A percentile compares a stretch with the other conserved stretches of the same genome.
Conservation (phyloP, 23 tunicate genomes). For the Diplosoma virens region DNA sequence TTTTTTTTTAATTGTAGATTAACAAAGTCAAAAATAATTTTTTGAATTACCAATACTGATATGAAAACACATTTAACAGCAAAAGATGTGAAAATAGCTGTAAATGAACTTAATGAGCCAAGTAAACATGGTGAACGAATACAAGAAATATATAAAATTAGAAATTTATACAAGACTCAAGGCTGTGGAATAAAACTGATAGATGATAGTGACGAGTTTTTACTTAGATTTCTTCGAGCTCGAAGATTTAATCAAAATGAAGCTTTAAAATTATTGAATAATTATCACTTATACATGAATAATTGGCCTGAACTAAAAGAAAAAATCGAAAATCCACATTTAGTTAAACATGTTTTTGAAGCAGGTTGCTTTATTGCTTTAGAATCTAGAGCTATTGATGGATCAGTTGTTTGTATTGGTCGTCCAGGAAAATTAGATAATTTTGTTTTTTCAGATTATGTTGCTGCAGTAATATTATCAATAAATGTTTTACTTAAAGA, state of each 20-base stretch:
- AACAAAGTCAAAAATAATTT: too few species aligned
- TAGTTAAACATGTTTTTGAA: slow-evolving; percentile 32
- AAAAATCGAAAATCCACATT: slow-evolving; percentile 53
- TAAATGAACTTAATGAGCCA: slow-evolving; percentile 66
- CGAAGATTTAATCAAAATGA: slow-evolving; percentile 60
- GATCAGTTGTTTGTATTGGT: slow-evolving; percentile 54
- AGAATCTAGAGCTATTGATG: slow-evolving; percentile 55
- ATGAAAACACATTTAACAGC: slow-evolving; percentile 27
- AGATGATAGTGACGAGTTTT: slow-evolving; percentile 38
- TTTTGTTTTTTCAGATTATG: slow-evolving; percentile 30
- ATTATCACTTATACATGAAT: slow-evolving; percentile 42
- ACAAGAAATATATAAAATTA: slow-evolving; percentile 38
- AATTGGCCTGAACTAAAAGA: slow-evolving; percentile 64
- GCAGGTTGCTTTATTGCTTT: slow-evolving; percentile 29
- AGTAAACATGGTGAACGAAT: slow-evolving; percentile 46
- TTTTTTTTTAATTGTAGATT: too few species aligned
- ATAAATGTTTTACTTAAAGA: slow-evolving; percentile 50
- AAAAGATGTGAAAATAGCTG: slow-evolving; percentile 44
- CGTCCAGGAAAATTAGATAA: slow-evolving; percentile 56
- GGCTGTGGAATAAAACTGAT: slow-evolving; percentile 9
- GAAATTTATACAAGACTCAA: slow-evolving; percentile 1
- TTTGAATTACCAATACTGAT: neutral
- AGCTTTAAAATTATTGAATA: slow-evolving; percentile 51
- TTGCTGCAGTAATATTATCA: slow-evolving; percentile 41
- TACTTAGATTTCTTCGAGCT: slow-evolving; percentile 68